Evolutionary conservation across 2,113 vertebrate genomes (phyloP), one percentile per base, ranked within the genome.

Genomic region (Prunella fulvescens): DNA sequence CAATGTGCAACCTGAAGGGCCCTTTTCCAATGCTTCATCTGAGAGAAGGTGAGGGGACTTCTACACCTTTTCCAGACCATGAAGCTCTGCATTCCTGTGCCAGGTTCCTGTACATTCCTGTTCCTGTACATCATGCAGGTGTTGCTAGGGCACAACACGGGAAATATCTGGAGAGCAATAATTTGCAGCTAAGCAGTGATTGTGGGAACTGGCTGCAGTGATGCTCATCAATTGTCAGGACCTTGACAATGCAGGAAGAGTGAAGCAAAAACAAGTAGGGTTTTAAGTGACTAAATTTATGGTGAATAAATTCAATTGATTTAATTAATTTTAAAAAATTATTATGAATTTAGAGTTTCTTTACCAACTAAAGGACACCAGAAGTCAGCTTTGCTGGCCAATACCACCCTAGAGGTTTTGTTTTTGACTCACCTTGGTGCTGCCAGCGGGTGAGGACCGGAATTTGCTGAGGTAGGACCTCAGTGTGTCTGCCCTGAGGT

Each of bases 381-480:
- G 31, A 61, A 66, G 22, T 26, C 39, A 86, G 10, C 11, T 89
- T 74, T 60, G 22, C 57, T 54, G n/a, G 23, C 31, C 78, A 72
- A 22, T 14, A 61, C 17, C 40, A 22, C 22, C 40, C 42, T 35
- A 35, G 23, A 12, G 44, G 26, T 18, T 28, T 47, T 33, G 16
- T 6, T 14, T 51, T 50, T 26, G 13, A 37, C 98, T 73, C 94
- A 99, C 99, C 98, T 99, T 99, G 57, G 99, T 97, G 19, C 85
- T 98, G 73, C 92, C 84, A 0, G 97, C 33, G 4, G 98, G 97
- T 1, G 98, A 91, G 13, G 86, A 95, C 45, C 96, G 96, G 96
- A 99, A 99, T 90, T 98, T 98, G 25, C 96, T 96, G 70, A 90
- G 95, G 82, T 99, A 99, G 77, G 98, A 96, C 58, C 97, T 97